These are phyloP conservation scores for Macrochelys suwanniensis DNA, from an alignment of 2,797 vertebrate genomes.

Conservation along the genomic window DNA sequence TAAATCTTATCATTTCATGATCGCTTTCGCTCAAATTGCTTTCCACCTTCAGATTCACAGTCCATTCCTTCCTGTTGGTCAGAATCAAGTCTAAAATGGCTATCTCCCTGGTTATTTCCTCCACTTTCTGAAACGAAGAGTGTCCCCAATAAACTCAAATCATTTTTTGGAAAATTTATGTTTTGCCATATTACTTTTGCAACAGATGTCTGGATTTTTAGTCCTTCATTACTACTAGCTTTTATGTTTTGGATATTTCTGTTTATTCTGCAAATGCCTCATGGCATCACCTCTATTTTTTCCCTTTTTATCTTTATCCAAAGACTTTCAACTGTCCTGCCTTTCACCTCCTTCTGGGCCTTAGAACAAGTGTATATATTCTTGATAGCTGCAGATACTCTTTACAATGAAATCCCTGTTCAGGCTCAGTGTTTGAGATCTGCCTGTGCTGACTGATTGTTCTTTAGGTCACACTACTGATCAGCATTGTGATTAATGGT, in stretches of 20 bases:
- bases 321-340: background rate
- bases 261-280: background rate
- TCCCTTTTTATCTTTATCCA: background rate
- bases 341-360: background rate
- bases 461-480: slow-evolving; percentile 24
- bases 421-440: background rate
- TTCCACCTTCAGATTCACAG: background rate
- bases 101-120: background rate
- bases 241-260: background rate
- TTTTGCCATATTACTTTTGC: background rate
- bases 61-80: background rate
- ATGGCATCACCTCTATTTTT: background rate
- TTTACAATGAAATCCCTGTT: background rate
- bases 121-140: background rate
- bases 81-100: background rate
- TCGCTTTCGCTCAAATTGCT: background rate
- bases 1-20: too few relatives aligned
- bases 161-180: background rate
- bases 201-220: background rate
- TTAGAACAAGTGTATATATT: background rate
- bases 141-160: background rate
- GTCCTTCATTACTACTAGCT: background rate
- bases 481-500: slow-evolving; percentile 6
- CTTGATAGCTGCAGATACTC: background rate
- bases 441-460: background rate